A percentile compares a stretch with the other conserved stretches of the same genome.
These are phyloP conservation scores for Eristalis tenax DNA, from an alignment of 2,888 invertebrate genomes.

Conservation along the genomic window DNA sequence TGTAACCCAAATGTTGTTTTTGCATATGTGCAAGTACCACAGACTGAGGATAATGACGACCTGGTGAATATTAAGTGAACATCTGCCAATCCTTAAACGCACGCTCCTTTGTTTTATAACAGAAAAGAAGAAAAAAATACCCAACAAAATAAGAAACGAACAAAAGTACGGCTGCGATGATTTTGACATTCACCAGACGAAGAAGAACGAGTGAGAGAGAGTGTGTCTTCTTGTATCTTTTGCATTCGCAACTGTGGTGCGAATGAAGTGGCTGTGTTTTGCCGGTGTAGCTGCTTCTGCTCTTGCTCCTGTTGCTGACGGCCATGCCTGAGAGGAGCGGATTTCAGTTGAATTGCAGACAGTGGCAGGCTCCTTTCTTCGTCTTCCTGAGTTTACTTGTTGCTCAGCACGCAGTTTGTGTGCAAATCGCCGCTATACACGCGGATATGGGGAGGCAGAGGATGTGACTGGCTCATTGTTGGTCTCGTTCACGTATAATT, in stretches of 20 bases:
- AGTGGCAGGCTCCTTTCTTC: background rate
- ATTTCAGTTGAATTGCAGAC: background rate
- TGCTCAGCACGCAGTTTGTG: background rate
- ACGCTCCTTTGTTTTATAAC: conserved; percentile 55
- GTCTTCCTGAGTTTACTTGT: background rate
- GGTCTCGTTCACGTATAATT: background rate
- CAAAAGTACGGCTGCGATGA: background rate
- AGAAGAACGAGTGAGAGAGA: background rate
- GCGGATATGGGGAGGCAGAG: background rate
- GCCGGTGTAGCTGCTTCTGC: background rate
- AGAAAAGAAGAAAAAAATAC: conserved; percentile 7
- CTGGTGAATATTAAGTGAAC: conserved; percentile 53
- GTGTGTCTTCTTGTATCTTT: background rate
- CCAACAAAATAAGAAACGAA: background rate
- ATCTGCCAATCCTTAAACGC: conserved; percentile 59
- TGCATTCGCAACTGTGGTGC: background rate
- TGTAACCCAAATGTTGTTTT: conserved; percentile 34
- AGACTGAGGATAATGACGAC: conserved; percentile 52
- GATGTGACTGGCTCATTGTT: background rate
- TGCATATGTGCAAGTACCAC: conserved; percentile 11
- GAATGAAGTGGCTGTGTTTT: background rate
- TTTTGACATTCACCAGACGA: background rate
- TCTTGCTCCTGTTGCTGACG: background rate
- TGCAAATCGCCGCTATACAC: background rate
- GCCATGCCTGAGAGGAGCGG: background rate